Base-by-base conservation (phyloP, 2,113 vertebrate genomes). In the Brachyhypopomus occidentalis region DNA sequence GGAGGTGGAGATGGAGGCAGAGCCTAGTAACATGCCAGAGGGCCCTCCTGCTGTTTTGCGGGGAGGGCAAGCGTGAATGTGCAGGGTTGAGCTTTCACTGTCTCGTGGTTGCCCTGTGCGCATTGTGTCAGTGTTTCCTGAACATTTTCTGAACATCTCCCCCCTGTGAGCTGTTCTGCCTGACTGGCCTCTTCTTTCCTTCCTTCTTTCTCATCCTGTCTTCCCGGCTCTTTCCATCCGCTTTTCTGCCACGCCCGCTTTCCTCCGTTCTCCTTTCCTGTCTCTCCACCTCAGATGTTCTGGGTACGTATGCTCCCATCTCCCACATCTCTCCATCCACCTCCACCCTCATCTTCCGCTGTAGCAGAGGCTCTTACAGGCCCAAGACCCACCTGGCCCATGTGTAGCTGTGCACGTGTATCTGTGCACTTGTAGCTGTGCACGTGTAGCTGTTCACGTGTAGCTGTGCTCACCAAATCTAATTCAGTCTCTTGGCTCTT, bases 231-330 rank as follows among this genome's bases (percentile, higher is more conserved):
- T 88, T 83, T 86, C 52, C 69, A 83, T 75, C 23, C 63, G 82
- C 85, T 80, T 73, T 77, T 73, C 56, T 67, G 25, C 55, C 75
- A 84, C 70, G 48, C 83, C 58, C 69, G 63, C 64, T 83, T 72
- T 83, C 38, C 38, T 23, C 27, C 41, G 78, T 55, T 66, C 27
- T 22, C 36, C 60, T 58, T 84, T 77, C 88, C 70, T 88, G 75
- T 85, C 74, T 82, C 60, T 72, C 58, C 81, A 78, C 86, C 90
- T 93, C 95, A 95, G 95, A 95, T 92, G 92, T 95, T 90, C 94
- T 96, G 95, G 95, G 95, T 96, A 95, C 76, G 95, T 95, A 96
- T 94, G 89, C 86, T 25, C 83, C 84, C 78, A 82, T 85, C 86
- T 83, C 76, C 75, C 70, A 60, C 62, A 77, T 81, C 38, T 82